These are phyloP conservation scores for Tapirus terrestris DNA, from an alignment of 2,113 vertebrate species.

Conservation along the genomic window DNA sequence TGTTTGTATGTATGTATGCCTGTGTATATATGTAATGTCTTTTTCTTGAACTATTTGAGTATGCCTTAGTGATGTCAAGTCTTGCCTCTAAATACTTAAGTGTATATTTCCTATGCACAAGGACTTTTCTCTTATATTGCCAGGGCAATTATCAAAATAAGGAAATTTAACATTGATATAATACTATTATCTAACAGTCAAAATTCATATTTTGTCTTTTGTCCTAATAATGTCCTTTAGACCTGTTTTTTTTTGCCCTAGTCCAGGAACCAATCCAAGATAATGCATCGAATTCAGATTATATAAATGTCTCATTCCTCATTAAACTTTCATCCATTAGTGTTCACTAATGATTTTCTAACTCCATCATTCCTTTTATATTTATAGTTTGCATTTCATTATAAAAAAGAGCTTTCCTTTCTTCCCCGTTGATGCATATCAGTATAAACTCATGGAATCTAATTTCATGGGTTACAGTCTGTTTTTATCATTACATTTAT, in stretches of 20 bases:
- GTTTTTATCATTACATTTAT: background rate
- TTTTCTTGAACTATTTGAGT: slow-evolving; percentile 6
- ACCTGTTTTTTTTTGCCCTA: background rate
- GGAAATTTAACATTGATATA: background rate
- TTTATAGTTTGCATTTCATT: background rate
- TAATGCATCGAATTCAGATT: background rate
- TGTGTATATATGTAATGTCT: background rate
- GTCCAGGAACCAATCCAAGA: background rate
- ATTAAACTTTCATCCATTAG: background rate
- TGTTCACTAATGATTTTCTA: background rate
- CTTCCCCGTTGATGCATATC: background rate
- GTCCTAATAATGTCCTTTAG: background rate
- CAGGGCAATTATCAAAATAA: background rate
- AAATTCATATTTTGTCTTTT: background rate
- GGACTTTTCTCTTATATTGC: slow-evolving; percentile 9
- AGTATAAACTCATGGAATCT: background rate
- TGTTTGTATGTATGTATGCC: background rate
- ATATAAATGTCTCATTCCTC: background rate
- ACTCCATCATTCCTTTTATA: background rate
- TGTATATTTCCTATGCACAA: background rate
- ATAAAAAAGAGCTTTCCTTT: background rate
- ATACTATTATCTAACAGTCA: background rate
- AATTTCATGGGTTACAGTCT: background rate
- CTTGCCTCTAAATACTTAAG: background rate
- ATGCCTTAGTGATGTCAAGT: background rate